A percentile compares a stretch with the other conserved stretches of the same genome.
Evolutionary conservation across 2,797 vertebrate species (phyloP).

Genomic region (Chelon labrosus): DNA sequence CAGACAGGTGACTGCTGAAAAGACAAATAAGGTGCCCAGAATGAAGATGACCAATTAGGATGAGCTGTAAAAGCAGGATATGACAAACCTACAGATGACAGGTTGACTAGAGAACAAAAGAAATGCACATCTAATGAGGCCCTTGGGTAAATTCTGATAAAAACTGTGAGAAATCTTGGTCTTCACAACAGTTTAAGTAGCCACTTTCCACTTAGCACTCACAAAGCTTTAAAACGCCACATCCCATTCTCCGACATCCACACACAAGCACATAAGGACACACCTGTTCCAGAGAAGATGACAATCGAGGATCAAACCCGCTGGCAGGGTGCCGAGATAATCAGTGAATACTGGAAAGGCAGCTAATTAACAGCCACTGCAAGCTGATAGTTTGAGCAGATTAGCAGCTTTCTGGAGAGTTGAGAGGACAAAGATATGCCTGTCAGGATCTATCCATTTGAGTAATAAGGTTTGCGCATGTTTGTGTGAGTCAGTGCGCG

Average conservation of each 20-base stretch:
- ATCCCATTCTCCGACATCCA: background rate
- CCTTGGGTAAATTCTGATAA: background rate
- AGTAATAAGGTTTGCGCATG: constrained; percentile 65
- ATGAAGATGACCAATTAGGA: constrained; percentile 11
- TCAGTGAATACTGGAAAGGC: constrained; percentile 64
- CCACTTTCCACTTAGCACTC: background rate
- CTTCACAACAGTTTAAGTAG: background rate
- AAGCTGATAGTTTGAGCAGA: constrained; percentile 71
- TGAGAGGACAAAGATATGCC: constrained; percentile 71
- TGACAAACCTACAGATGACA: background rate
- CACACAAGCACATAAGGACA: background rate
- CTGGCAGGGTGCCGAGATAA: constrained; percentile 65
- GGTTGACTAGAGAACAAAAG: too few relatives aligned
- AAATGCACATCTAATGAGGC: constrained; percentile 1
- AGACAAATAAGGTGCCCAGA: background rate
- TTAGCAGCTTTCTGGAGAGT: constrained; percentile 73
- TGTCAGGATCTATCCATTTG: constrained; percentile 74
- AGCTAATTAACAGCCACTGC: constrained; percentile 73
- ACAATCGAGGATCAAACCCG: constrained; percentile 38
- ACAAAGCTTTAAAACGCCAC: constrained; percentile 17
- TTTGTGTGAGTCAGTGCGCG: constrained; percentile 12
- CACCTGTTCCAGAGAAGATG: constrained; percentile 41
- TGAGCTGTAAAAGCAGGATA: background rate
- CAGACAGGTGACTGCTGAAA: background rate
- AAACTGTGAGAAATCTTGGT: too few relatives aligned